Base-by-base conservation (phyloP, 2,888 invertebrate genomes). In the Horisme vitalbata region DNA sequence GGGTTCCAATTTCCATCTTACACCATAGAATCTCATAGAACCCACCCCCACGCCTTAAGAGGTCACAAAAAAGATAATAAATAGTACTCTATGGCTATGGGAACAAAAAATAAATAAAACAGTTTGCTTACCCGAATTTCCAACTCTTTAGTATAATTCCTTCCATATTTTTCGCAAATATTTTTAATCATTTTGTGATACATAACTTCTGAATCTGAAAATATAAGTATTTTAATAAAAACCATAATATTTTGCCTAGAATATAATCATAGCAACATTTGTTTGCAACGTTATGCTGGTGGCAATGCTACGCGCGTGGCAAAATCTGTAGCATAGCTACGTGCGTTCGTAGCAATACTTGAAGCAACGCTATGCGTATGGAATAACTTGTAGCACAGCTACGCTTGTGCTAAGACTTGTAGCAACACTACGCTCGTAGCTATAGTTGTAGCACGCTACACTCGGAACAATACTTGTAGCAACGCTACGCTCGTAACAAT, bases 151-250 rank as follows among this genome's bases (percentile, higher is more conserved):
- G 68, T 55, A 28, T 82, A 85, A 1, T 45, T 61, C 34, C 65
- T 74, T 2, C 73, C 73, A 45, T 75, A 71, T 41, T 68, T 74
- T 11, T 64, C 61, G 41, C 84, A 84, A 28, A 84, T 52, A 1
- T 70, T 46, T 33, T 50, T 59, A 3, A 84, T 52, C 23, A 77
- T 65, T 50, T 69, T 60, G 26, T 83, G 83, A 33, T 83, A 85
- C 15, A 75, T 65, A 0, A 64, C 34, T 63, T 85, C 85, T 0
- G 84, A 75, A 66, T 83, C 85, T 85, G 60, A 28, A 71, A 70
- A 13, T 11, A 12, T 15, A 24, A 12, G 24, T 10, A 18, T 11
- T 26, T 26, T 9, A 26, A 11, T 26, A n/a, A n/a, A n/a, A n/a
- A n/a, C n/a, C n/a, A n/a, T n/a, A n/a, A n/a, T n/a, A n/a, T n/a